These are phyloP conservation scores for Camelus dromedarius DNA, from an alignment of 2,113 vertebrate species.

Conservation along the genomic window DNA sequence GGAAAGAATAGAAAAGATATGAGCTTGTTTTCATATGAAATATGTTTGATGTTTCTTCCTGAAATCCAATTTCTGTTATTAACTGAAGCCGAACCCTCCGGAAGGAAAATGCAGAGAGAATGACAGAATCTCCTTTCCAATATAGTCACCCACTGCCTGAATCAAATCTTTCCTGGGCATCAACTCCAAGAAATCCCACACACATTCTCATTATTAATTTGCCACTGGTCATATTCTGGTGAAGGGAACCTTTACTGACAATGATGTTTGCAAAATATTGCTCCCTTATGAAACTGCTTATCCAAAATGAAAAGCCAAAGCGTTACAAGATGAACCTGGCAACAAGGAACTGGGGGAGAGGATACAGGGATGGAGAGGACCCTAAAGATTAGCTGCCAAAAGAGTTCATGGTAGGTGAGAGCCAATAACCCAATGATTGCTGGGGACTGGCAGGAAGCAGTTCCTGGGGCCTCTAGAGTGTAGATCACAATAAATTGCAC, in stretches of 20 bases:
- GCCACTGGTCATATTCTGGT: neutral
- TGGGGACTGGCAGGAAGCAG: too few species aligned
- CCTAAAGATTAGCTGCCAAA: neutral
- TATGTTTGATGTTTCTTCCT: neutral
- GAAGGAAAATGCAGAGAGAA: neutral
- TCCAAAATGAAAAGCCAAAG: neutral
- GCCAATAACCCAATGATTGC: neutral
- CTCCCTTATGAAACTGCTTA: neutral
- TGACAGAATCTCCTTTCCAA: neutral
- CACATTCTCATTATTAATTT: neutral
- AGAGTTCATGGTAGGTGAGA: neutral
- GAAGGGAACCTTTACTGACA: neutral
- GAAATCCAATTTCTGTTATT: neutral
- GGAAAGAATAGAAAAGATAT: neutral
- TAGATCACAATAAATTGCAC: neutral
- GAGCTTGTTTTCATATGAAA: neutral
- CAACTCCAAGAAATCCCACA: neutral
- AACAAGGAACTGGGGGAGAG: too few species aligned
- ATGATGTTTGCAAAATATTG: neutral
- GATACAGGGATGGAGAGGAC: neutral
- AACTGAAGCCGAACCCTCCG: neutral
- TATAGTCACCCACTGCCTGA: neutral
- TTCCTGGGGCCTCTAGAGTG: fast-evolving
- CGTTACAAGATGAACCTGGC: neutral
- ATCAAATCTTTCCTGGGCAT: neutral